A percentile compares a stretch with the other conserved stretches of the same genome.
phyloP scores from a whole-genome alignment of 2,888 invertebrate genomes.

The Cryptus armator region DNA sequence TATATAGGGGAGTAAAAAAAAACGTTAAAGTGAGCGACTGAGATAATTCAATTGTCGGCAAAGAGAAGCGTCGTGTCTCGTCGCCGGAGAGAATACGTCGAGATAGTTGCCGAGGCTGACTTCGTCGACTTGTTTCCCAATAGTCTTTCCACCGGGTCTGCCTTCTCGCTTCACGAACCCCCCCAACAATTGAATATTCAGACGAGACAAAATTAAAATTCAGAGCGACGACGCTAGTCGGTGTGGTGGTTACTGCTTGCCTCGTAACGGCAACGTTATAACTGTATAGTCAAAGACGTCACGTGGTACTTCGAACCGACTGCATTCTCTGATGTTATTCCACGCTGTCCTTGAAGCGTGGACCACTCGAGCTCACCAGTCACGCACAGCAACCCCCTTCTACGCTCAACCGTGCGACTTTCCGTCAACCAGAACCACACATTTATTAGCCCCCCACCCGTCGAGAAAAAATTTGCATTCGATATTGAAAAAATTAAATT shows the following conservation, averaged over 20 bases:
- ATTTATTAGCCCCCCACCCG: conserved; percentile 3
- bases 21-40: conserved; percentile 14
- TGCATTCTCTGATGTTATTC: conserved; percentile 30
- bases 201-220: conserved; percentile 50
- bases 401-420: background rate
- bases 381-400: conserved; percentile 37
- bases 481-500: conserved; percentile 10
- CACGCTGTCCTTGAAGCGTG: conserved; percentile 23
- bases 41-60: conserved; percentile 60
- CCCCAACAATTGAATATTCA: conserved; percentile 68
- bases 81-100: conserved; percentile 20
- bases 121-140: conserved; percentile 23
- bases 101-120: conserved; percentile 9
- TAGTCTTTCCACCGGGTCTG: conserved; percentile 16
- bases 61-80: conserved; percentile 37
- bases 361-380: conserved; percentile 53
- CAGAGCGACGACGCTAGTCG: conserved; percentile 31
- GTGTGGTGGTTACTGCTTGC: background rate
- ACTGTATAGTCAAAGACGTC: conserved; percentile 35
- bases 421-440: background rate
- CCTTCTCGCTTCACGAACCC: background rate
- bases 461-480: conserved; percentile 17
- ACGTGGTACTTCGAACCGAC: conserved; percentile 17
- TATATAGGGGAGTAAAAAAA: background rate
- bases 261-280: conserved; percentile 35